Base-by-base conservation (phyloP, 2,797 vertebrate genomes). In the Hippoglossus hippoglossus region DNA sequence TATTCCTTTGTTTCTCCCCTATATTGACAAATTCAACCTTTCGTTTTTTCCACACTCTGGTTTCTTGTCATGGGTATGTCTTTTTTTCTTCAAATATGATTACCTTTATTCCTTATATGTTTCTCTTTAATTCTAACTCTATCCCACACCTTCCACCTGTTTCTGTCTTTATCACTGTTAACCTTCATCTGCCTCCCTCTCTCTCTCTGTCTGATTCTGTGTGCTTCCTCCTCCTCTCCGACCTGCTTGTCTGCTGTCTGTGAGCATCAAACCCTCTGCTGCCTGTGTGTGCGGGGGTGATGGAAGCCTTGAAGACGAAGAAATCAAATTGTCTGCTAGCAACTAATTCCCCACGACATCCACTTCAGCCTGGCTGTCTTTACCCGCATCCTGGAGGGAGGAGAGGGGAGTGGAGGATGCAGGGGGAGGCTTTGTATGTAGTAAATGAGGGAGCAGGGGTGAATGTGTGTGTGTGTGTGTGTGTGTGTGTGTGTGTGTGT, bases 301-400 rank as follows among this genome's bases (percentile, higher is more conserved):
- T 77, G 72, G 81, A 85, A 83, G 85, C 84, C 66, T 84, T 44
- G 71, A 86, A 94, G 91, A 91, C 80, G 53, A 70, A 90, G 72
- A 90, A 92, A 94, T 94, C 90, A 92, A 90, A 93, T 94, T 92
- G 90, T 91, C 86, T 90, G 88, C 89, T 69, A 73, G 83, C 72
- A 56, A 77, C 82, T 93, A 91, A 94, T 94, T 94, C 92, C 82
- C 84, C 75, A 63, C 75, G 92, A 94, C 91, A 88, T 84, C 76
- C 84, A 86, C 87, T 90, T 87, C 88, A 87, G 82, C 78, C 85
- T 60, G 71, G 63, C 81, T 87, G 79, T 80, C 88, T 92, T 89
- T 72, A 73, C 73, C 59, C 36, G 28, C 86, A 79, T 90, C 88
- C 89, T 87, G 81, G 76, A 86, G 84, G 87, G 78, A 73, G 63